Evolutionary conservation across 1,140 invertebrate species (phyloP), one percentile per base, ranked within the genome.

Genomic region (Bombus impatiens): DNA sequence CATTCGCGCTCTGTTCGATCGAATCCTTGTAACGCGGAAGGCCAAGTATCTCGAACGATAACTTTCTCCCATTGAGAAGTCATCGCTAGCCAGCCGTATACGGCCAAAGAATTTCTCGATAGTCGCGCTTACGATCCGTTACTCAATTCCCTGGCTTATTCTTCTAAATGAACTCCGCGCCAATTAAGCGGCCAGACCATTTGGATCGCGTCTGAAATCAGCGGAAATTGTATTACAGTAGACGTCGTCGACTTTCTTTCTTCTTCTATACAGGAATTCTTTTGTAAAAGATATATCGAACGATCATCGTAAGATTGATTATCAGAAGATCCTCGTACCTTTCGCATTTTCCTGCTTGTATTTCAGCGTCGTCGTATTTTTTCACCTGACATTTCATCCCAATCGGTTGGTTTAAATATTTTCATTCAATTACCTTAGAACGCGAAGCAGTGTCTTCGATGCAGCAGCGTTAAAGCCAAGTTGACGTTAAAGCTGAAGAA

Each of bases 41-140:
- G 83, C 83, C 83, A 85, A 72, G 18, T 53, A 67, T 10, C 65
- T 40, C 32, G 53, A 62, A 25, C 53, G 77, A 85, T 85, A 84
- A 85, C 83, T 85, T 85, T 85, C 83, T 74, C 83, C 77, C 83
- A 85, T 85, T 85, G 83, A 85, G 68, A 85, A 85, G 67, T 8
- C 5, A 53, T 53, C 18, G 47, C 47, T 53, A 22, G 47, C 62
- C 77, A 6, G 53, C 75, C 83, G 72, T 85, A 80, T 68, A 65
- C 83, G 83, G 83, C 22, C 53, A 85, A 85, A 40, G 83, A 80
- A 85, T 85, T 78, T 70, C 72, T 84, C 75, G 65, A 67, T 57
- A 65, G 53, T 72, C 76, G 42, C 25, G 40, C 12, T 62, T 35
- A 40, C 5, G n/a, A 44, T 78, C 72, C 77, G 32, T 85, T 85